Conservation (phyloP, 2,797 vertebrate species). For the Hydrophis major region DNA sequence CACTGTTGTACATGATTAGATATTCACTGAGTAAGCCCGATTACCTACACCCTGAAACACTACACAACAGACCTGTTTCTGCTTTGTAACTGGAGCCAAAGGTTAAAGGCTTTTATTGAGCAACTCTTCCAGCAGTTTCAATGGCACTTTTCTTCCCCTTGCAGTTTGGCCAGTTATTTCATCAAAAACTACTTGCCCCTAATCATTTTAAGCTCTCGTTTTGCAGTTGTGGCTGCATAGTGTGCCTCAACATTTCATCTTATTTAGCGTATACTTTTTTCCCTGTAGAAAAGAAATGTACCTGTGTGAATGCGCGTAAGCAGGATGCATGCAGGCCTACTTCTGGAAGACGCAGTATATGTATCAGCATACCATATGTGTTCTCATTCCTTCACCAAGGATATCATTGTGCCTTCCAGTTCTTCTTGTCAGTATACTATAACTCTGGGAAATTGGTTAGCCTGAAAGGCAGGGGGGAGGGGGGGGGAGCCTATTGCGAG, state of each 20-base stretch:
- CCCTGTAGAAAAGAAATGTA: not conserved
- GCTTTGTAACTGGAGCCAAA: not conserved
- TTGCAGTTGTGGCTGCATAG: not conserved
- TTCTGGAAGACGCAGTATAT: not conserved
- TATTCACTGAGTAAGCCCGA: not conserved
- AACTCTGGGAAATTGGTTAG: not conserved
- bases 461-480: not conserved
- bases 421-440: not conserved
- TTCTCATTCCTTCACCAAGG: not conserved
- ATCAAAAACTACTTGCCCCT: not conserved
- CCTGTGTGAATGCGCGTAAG: too few relatives aligned
- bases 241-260: not conserved
- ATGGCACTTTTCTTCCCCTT: not conserved
- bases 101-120: slow-evolving; percentile 4
- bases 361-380: not conserved
- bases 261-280: not conserved
- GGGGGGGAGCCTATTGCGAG: too few relatives aligned
- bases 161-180: not conserved
- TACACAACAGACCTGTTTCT: not conserved
- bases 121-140: not conserved
- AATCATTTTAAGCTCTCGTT: not conserved
- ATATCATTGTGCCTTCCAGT: not conserved
- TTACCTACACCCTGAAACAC: not conserved
- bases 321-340: not conserved
- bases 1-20: not conserved